Percentiles rank a stretch among this genome's conserved stretches.
Evolutionary conservation across 2,888 invertebrate species (phyloP).

Genomic region (Scotopteryx bipunctaria): DNA sequence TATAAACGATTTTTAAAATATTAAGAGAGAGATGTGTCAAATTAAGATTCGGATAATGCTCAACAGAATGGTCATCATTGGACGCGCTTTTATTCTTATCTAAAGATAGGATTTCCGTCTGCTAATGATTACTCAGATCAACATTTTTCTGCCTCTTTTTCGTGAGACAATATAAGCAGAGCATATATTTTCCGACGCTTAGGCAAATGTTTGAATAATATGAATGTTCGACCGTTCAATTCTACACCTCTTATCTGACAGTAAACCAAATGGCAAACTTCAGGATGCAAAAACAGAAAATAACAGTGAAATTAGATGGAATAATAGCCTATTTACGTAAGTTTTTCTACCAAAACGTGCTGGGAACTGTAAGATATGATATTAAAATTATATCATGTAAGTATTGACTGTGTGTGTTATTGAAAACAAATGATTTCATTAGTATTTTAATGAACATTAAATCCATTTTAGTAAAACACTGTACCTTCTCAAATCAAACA

Average conservation of each 20-base stretch:
- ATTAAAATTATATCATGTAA: conserved; percentile 3
- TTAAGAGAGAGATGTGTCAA: too few species aligned
- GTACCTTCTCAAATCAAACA: conserved; percentile 65
- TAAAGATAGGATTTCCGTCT: too few species aligned
- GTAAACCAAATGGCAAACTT: not conserved
- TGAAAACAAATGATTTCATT: conserved; percentile 2
- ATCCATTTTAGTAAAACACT: conserved; percentile 60
- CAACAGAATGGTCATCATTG: too few species aligned
- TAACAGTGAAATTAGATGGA: conserved; percentile 24
- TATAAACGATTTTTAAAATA: too few species aligned
- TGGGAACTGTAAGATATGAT: conserved; percentile 5
- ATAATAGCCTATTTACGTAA: conserved; percentile 37
- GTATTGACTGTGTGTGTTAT: not conserved
- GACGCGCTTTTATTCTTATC: too few species aligned
- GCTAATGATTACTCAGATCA: too few species aligned
- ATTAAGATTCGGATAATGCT: too few species aligned
- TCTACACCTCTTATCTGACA: too few species aligned
- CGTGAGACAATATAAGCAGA: not conserved
- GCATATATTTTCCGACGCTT: too few species aligned
- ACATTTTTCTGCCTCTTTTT: too few species aligned
- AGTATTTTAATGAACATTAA: conserved; percentile 19
- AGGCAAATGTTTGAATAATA: too few species aligned
- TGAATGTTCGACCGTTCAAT: too few species aligned
- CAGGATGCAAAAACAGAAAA: not conserved
- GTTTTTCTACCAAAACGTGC: conserved; percentile 56